Evolutionary conservation across 2,113 vertebrate genomes (phyloP).

Genomic region (Plecotus auritus): DNA sequence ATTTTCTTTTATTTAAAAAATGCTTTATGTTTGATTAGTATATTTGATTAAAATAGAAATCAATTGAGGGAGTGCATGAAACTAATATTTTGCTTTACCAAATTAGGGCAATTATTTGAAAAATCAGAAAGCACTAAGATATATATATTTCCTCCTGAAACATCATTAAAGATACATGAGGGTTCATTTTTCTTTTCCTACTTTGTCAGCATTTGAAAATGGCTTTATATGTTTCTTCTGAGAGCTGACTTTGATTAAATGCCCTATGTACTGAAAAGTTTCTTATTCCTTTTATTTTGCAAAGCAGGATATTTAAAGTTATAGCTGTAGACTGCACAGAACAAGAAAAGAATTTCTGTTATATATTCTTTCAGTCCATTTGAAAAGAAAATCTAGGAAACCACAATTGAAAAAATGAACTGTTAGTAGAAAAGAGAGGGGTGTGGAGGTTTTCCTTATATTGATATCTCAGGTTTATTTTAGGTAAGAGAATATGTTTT

Average conservation of each 20-base stretch:
- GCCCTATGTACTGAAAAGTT: neutral
- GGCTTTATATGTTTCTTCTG: neutral
- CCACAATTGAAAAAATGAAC: neutral
- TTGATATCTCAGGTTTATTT: neutral
- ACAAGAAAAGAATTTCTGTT: neutral
- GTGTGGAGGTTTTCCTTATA: neutral
- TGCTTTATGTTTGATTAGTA: neutral
- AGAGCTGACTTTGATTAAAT: constrained; percentile 57
- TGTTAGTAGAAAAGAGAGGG: neutral
- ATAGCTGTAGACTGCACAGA: neutral
- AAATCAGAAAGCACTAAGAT: constrained; percentile 23
- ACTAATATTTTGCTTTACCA: constrained; percentile 31
- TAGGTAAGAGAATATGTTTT: neutral
- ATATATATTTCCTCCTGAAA: neutral
- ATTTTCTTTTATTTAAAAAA: neutral
- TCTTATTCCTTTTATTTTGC: constrained; percentile 7
- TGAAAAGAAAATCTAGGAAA: neutral
- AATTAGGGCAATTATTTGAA: neutral
- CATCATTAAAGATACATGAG: constrained; percentile 51
- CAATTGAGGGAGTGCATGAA: neutral
- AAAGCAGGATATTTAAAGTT: constrained; percentile 26
- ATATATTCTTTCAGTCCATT: neutral
- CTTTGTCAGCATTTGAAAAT: constrained; percentile 56
- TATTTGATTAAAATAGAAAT: constrained; percentile 25
- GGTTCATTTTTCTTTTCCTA: constrained; percentile 50